Evolutionary conservation across 2,797 vertebrate species (phyloP).

Genomic region (Gorsachius magnificus): DNA sequence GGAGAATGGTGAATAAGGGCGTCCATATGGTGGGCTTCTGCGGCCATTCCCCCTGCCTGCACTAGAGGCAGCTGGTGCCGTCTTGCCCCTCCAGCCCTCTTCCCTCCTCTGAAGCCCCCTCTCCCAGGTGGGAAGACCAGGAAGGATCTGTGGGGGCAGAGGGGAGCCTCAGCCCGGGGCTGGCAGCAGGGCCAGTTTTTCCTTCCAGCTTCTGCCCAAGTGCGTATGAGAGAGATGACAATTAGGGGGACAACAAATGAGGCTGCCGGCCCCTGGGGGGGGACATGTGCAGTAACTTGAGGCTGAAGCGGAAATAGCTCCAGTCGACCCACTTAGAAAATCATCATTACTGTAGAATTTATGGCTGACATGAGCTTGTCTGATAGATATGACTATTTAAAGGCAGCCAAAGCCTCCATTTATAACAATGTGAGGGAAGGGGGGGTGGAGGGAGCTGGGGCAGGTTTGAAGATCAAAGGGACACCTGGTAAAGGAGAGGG

Average conservation of each 20-base stretch:
- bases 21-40: conserved; percentile 35
- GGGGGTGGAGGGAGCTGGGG: conserved; percentile 4
- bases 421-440: conserved; percentile 71
- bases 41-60: background rate
- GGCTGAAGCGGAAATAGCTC: conserved; percentile 78
- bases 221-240: conserved; percentile 67
- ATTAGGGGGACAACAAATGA: conserved; percentile 77
- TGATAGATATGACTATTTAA: conserved; percentile 89
- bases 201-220: conserved; percentile 63
- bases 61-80: background rate
- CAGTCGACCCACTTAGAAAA: conserved; percentile 77
- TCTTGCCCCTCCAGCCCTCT: background rate
- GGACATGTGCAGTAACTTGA: conserved; percentile 69
- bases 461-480: conserved; percentile 42
- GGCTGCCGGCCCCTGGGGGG: conserved; percentile 58
- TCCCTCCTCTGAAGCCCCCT: background rate
- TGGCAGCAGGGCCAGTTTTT: background rate
- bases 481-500: background rate
- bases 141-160: background rate
- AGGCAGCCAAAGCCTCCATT: conserved; percentile 78
- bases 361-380: conserved; percentile 84
- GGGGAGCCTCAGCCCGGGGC: background rate
- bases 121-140: background rate
- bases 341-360: conserved; percentile 80
- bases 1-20: background rate